phyloP scores from a whole-genome alignment of 2,113 vertebrate genomes.

The Peromyscus leucopus region DNA sequence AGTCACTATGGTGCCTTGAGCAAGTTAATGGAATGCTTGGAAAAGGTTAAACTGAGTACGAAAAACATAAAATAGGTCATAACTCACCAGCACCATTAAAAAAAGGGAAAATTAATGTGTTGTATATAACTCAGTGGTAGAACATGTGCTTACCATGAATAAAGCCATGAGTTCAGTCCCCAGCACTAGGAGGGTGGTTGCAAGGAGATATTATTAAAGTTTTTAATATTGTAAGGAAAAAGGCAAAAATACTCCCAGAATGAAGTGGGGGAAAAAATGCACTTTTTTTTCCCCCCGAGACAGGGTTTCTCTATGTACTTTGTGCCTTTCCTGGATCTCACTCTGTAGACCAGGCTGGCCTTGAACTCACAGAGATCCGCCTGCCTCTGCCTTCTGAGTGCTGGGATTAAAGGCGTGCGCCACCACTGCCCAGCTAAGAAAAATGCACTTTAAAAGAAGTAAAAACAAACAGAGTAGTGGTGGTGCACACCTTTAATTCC shows the following conservation, averaged over 20 bases:
- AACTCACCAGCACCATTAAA: neutral
- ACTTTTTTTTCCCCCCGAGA: neutral
- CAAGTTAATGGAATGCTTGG: neutral
- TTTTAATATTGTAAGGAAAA: neutral
- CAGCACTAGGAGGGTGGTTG: neutral
- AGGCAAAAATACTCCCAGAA: neutral
- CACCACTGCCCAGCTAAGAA: neutral
- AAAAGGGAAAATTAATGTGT: neutral
- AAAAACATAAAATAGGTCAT: neutral
- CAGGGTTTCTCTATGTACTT: too few relatives aligned
- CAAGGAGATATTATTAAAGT: neutral
- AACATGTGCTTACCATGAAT: neutral
- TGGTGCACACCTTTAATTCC: neutral
- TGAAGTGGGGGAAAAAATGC: neutral
- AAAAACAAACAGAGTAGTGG: neutral
- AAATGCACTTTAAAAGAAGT: neutral
- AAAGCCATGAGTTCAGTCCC: neutral
- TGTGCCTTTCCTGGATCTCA: too few relatives aligned
- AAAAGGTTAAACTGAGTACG: neutral
- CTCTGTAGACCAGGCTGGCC: too few relatives aligned
- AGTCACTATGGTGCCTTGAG: neutral
- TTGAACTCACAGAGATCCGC: too few relatives aligned
- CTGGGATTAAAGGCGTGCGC: too few relatives aligned
- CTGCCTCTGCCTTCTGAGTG: too few relatives aligned
- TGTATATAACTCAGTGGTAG: neutral